Conservation (phyloP, 53 echinoderm and acorn worm species). For the Temnopleurus reevesii region DNA sequence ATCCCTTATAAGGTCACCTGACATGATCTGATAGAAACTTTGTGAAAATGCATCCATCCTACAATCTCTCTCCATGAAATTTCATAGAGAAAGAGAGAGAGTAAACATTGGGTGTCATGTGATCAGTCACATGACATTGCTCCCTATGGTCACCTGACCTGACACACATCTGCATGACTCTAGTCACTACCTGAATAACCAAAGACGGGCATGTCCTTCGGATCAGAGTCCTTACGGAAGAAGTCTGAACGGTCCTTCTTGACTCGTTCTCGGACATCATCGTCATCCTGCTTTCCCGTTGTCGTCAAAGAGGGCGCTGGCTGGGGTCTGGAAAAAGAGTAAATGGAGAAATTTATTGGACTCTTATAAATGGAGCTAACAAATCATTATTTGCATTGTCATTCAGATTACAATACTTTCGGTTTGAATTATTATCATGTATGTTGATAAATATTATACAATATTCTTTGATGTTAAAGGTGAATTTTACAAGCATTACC, state of each 20-base stretch:
- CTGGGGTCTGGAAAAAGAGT: background rate
- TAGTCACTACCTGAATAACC: conserved; percentile 79
- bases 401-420: too few relatives aligned
- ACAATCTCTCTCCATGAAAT: background rate
- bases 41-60: background rate
- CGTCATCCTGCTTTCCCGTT: background rate
- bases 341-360: background rate
- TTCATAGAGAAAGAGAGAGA: background rate
- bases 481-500: too few relatives aligned
- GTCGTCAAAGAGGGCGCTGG: background rate
- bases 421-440: too few relatives aligned
- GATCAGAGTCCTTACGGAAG: conserved; percentile 85
- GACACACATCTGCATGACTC: conserved; percentile 55
- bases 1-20: too few relatives aligned
- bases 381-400: too few relatives aligned
- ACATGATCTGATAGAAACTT: background rate
- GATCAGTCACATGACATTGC: conserved; percentile 50
- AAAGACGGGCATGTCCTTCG: conserved; percentile 67
- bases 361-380: too few relatives aligned
- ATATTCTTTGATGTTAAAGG: too few relatives aligned
- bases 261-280: conserved; percentile 58
- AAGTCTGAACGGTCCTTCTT: conserved; percentile 77
- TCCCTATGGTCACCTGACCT: background rate
- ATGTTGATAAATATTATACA: too few relatives aligned
- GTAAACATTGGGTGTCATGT: conserved; percentile 13